Conservation (phyloP, 2,797 vertebrate genomes). For the Phalloptychus januarius region DNA sequence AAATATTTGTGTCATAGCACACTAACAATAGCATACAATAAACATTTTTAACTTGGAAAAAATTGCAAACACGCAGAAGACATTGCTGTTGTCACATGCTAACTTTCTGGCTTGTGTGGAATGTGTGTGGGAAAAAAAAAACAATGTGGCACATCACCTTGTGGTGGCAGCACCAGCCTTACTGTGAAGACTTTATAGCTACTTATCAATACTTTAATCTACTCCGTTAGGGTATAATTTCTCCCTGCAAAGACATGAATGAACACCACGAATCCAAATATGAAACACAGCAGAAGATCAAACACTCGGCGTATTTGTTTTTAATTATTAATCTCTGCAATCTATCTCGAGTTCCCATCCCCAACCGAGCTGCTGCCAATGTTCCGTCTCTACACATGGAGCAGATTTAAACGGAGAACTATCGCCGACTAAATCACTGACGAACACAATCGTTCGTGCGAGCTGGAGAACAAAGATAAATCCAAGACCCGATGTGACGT, state of each 20-base stretch:
- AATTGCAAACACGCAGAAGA: neutral
- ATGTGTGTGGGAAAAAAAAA: neutral
- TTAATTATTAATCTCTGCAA: neutral
- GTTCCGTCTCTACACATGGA: neutral
- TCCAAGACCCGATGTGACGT: conserved; percentile 15
- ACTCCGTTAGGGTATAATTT: neutral
- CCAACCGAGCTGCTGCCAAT: neutral
- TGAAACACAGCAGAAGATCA: neutral
- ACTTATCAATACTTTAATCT: neutral
- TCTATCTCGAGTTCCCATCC: neutral
- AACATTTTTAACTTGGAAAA: neutral
- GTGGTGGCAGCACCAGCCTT: neutral
- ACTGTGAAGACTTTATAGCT: neutral
- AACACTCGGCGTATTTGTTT: neutral
- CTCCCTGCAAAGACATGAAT: neutral
- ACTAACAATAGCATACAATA: neutral
- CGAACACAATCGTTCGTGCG: conserved; percentile 20
- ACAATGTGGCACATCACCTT: neutral
- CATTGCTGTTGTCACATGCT: neutral
- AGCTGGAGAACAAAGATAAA: conserved; percentile 35
- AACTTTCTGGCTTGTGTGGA: neutral
- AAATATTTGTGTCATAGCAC: neutral
- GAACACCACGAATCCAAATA: neutral
- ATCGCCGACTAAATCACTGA: conserved; percentile 33
- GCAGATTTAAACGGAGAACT: conserved; percentile 30